phyloP scores from a whole-genome alignment of 1,140 invertebrate genomes.

The Berghia stephanieae region DNA sequence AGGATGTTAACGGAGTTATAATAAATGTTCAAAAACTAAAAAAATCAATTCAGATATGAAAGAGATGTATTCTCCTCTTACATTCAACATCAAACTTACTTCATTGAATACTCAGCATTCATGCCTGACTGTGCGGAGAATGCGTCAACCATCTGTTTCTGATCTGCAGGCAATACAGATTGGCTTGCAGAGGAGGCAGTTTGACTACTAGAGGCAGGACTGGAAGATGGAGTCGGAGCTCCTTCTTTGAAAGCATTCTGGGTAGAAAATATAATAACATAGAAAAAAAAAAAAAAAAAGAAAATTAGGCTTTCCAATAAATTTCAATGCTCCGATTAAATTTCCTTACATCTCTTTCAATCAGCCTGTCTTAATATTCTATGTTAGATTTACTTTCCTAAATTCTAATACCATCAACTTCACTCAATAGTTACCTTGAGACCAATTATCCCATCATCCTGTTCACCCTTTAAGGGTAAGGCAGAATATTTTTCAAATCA shows the following conservation, averaged over 20 bases:
- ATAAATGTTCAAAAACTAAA: background rate
- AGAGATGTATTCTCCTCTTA: background rate
- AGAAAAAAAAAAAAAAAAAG: no score
- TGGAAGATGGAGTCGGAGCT: slow-evolving; percentile 26
- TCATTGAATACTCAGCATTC: slow-evolving; percentile 22
- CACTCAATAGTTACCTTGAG: no score
- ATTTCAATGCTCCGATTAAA: no score
- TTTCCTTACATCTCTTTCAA: no score
- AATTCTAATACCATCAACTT: no score
- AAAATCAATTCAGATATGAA: background rate
- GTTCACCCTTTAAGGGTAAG: no score
- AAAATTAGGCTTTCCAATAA: no score
- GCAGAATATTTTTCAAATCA: no score
- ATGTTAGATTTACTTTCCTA: no score
- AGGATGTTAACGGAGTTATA: background rate
- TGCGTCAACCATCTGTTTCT: slow-evolving; percentile 22
- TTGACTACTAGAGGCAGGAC: slow-evolving; percentile 22
- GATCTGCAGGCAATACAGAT: background rate
- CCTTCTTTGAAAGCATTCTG: slow-evolving; percentile 25
- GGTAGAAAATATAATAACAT: background rate
- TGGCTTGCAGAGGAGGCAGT: background rate
- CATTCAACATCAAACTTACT: slow-evolving; percentile 16
- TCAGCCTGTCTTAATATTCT: no score
- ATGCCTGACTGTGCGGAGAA: slow-evolving; percentile 18
- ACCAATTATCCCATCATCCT: no score